Base-by-base conservation (phyloP, 2,888 invertebrate species). In the Acrobasis repandana region DNA sequence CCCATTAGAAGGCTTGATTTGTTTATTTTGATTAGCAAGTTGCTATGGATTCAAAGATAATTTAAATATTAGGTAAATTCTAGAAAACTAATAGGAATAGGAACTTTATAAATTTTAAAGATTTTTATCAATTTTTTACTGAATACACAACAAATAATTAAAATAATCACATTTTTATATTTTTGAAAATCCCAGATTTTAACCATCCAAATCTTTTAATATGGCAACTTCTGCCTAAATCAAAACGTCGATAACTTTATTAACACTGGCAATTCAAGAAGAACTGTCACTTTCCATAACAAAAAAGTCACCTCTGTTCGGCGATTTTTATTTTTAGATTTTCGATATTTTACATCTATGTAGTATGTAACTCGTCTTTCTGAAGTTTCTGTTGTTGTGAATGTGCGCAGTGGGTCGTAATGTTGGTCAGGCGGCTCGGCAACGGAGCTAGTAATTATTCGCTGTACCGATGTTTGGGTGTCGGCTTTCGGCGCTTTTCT, bases 381-480 rank as follows among this genome's bases (percentile, higher is more conserved):
- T 57, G 49, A 63, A 61, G 56, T 16, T 33, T 58, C 48, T 57
- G 49, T 63, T 61, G 56, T 64, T 65, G 66, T 65, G 65, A 63
- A 73, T 71, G 67, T 73, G 71, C 71, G 71, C 68, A 74, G 67
- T 70, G 70, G 67, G 62, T 52, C 56, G 49, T 59, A 71, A 80
- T 84, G 83, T 71, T 83, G 60, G 67, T 67, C 54, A 73, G 74
- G 64, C 72, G 74, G 61, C 72, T 82, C 36, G 67, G 75, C 33
- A 66, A 69, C 63, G 68, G 72, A 9, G 38, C 67, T 36, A 69
- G 62, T 33, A 62, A 57, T 59, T 65, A 58, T 43, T 67, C 48
- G 18, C 58, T 67, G 46, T 63, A 69, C 63, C 71, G 63, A 71
- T 68, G 63, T 67, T 58, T 69, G 47, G 77, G 71, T 14, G 62